Evolutionary conservation across 2,113 vertebrate genomes (phyloP), one percentile per base, ranked within the genome.

Genomic region (Hippotragus niger): DNA sequence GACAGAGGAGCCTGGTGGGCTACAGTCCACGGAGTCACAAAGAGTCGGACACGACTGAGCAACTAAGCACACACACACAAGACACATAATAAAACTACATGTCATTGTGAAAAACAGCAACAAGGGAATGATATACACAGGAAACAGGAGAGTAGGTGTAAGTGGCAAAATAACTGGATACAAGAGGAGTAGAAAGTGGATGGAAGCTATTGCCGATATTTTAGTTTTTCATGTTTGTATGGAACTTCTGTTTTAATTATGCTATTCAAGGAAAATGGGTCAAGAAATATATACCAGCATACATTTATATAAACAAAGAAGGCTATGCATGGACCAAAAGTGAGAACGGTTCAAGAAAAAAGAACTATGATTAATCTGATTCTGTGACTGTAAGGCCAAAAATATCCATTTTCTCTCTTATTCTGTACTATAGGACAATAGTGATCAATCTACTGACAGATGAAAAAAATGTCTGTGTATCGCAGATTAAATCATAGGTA

Each of bases 21-120:
- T 36, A 71, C 5, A 71, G 67, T 71, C 67, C 67, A 71, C 1
- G 19, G n/a, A 10, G 67, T 23, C 0, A 0, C 67, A 23, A 40
- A 23, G 67, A 71, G 19, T 71, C 0, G 0, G 67, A 36, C 67
- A 71, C 19, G 1, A 36, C 9, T 36, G 67, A 71, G 19, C 9
- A 2, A 71, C n/a, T 36, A 71, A 71, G n/a, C n/a, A 71, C 19
- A 71, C 67, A 71, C 9, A 71, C n/a, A 23, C 19, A 36, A 10
- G 19, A 36, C 64, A 71, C 17, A 3, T 36, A 55, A 55, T 82
- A 43, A 94, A 81, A 81, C 21, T 25, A 19, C 57, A 14, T 19
- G 15, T 53, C 55, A 12, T 43, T 74, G 36, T 43, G 9, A 53
- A 83, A 80, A 53, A 82, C 8, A 50, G 11, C 47, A 11, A 21